phyloP scores from a whole-genome alignment of 2,113 vertebrate genomes.

The Amazona guildingii region DNA sequence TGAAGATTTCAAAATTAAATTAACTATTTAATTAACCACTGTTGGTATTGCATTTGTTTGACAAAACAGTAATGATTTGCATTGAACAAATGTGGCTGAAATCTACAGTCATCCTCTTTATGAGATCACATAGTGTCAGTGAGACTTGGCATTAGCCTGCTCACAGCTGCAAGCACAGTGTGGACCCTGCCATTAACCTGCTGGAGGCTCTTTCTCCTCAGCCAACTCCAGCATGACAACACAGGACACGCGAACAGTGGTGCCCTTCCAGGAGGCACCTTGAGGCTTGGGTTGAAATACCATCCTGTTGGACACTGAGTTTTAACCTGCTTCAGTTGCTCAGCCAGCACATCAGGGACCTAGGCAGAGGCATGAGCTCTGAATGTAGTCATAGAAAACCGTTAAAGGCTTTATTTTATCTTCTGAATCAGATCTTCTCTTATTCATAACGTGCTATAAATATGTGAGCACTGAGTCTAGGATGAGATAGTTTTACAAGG shows the following conservation, averaged over 20 bases:
- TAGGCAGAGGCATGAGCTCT: not conserved
- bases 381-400: not conserved
- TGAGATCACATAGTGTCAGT: fast-evolving
- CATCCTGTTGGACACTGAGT: not conserved
- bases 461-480: not conserved
- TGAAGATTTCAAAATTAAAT: not conserved
- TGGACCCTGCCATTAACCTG: not conserved
- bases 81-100: not conserved
- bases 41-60: not conserved
- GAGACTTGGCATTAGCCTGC: not conserved
- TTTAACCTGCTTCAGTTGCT: not conserved
- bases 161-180: fast-evolving
- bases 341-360: not conserved
- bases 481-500: not conserved
- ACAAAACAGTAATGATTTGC: not conserved
- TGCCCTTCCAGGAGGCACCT: not conserved
- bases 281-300: not conserved
- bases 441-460: not conserved
- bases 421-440: not conserved
- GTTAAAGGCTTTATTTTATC: not conserved
- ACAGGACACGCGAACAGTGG: fast-evolving
- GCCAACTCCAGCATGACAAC: too few relatives aligned
- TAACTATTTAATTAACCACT: not conserved
- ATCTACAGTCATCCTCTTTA: fast-evolving
- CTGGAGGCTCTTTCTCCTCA: not conserved